A percentile compares a stretch with the other conserved stretches of the same genome.
Evolutionary conservation across 2,113 vertebrate genomes (phyloP).

Genomic region (Aptenodytes patagonicus): DNA sequence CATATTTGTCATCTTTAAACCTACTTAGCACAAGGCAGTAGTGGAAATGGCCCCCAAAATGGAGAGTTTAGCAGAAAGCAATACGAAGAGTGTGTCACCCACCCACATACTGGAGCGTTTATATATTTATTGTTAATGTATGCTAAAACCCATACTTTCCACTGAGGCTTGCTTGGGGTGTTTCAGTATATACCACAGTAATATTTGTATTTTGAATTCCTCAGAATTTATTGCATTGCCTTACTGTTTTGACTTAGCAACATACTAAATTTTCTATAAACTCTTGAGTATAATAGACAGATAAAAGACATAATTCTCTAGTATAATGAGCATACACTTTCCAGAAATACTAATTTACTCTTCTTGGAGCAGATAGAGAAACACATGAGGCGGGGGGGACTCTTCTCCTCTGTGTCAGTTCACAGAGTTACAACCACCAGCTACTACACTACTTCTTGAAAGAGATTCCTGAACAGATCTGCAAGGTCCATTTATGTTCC

Average conservation of each 20-base stretch:
- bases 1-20: neutral
- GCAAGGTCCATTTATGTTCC: neutral
- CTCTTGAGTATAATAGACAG: neutral
- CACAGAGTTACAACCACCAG: neutral
- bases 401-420: neutral
- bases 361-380: neutral
- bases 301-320: neutral
- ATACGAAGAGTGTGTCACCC: neutral
- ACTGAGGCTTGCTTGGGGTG: neutral
- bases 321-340: neutral
- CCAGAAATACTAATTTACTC: neutral
- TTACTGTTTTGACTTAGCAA: neutral
- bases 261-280: neutral
- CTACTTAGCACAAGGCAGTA: neutral
- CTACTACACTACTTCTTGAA: neutral
- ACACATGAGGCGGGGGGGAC: rapidly evolving
- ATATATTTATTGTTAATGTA: neutral
- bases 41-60: neutral
- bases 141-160: neutral
- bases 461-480: neutral
- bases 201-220: neutral
- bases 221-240: neutral
- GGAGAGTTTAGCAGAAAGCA: neutral
- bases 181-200: neutral
- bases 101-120: neutral